Conservation (phyloP, 2,113 vertebrate genomes). For the Cephalophus harveyi region DNA sequence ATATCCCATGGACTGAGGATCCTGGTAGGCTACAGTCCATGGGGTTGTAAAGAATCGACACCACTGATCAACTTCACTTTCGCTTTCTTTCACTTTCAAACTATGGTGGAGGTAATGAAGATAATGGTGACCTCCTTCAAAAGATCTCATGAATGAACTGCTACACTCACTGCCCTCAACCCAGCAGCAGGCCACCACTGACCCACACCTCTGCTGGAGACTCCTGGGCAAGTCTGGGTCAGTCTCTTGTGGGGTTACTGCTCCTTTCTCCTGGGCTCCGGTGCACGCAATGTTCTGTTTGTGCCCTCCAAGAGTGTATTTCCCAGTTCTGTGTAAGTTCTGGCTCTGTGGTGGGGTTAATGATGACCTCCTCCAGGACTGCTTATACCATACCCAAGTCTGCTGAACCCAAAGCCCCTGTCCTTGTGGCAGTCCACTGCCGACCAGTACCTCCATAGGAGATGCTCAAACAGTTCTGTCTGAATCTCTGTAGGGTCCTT, state of each 20-base stretch:
- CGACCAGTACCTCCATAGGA: not conserved
- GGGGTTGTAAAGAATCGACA: too few relatives aligned
- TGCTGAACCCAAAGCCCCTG: not conserved
- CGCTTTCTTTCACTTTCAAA: not conserved
- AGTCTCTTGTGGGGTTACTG: not conserved
- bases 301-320: not conserved
- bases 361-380: not conserved
- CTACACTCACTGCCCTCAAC: not conserved
- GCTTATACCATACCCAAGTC: not conserved
- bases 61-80: too few relatives aligned
- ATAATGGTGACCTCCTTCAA: not conserved
- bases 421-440: not conserved
- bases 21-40: too few relatives aligned
- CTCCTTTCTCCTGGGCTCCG: not conserved
- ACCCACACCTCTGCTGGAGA: not conserved
- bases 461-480: not conserved
- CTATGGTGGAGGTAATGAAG: not conserved
- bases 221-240: not conserved
- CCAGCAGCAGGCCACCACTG: not conserved
- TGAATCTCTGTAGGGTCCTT: not conserved
- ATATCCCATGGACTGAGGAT: too few relatives aligned
- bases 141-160: not conserved
- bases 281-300: not conserved
- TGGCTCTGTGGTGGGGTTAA: not conserved
- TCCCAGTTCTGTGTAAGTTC: not conserved